Evolutionary conservation across 2,113 vertebrate species (phyloP), one percentile per base, ranked within the genome.

Genomic region (Camelus dromedarius): DNA sequence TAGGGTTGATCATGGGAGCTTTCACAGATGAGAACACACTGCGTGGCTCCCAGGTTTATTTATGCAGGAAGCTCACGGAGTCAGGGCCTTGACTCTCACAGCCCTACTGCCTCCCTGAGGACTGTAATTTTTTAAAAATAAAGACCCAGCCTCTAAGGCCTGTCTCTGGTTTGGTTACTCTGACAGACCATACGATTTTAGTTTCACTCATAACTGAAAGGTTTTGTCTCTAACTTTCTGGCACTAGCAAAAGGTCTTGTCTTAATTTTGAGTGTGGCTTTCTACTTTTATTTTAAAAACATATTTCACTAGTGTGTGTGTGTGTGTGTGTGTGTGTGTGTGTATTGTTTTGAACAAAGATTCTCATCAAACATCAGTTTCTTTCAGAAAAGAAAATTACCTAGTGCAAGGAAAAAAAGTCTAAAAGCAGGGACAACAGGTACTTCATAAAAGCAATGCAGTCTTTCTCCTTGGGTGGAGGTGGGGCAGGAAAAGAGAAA

Each of bases 401-500:
- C 28, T 46, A 69, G 60, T n/a, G 5, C 42, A 19, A 48, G 22
- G n/a, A 5, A 15, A 64, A 58, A 72, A 84, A 18, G 12, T 38
- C 13, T 42, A 46, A 58, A 4, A 32, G 32, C 35, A 70, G 60
- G 80, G 73, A 67, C 22, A 66, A 64, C 48, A 84, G 62, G 30
- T 82, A 24, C 32, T 75, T 35, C 11, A 14, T 77, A 38, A 92
- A 18, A 93, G 35, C 22, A n/a, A 18, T 67, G 24, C 28, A 70
- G 20, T 77, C 28, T 46, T 87, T 67, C 54, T 94, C 38, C 35
- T 87, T 86, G 73, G 50, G 20, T 50, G 52, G 76, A 79, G 83
- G 56, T n/a, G 26, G 77, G 56, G 28, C 14, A 91, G 75, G 60
- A 90, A 91, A 64, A 56, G 72, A 75, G 77, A 89, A 89, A 86